These are phyloP conservation scores for Nannoperca obscura DNA, from an alignment of 2,797 vertebrate species.

Conservation along the genomic window DNA sequence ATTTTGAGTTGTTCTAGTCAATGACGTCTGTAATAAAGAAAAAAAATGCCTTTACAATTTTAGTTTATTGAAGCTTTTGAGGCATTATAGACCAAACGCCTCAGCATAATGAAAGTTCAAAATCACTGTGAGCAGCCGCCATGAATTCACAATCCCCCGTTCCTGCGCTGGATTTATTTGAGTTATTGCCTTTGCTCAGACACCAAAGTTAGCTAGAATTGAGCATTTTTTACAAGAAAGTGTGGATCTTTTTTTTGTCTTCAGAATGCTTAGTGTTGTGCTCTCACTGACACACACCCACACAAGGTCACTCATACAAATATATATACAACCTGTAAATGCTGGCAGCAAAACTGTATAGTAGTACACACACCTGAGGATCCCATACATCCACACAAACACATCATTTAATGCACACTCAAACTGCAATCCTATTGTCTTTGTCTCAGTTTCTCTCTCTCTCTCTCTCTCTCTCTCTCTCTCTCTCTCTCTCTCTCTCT, in stretches of 20 bases:
- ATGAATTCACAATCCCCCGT: conserved; percentile 26
- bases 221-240: not conserved
- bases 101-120: conserved; percentile 22
- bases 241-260: not conserved
- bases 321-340: not conserved
- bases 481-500: too few relatives aligned
- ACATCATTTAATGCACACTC: conserved; percentile 15
- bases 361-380: not conserved
- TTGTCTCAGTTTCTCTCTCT: conserved; percentile 1
- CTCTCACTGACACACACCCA: not conserved
- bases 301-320: conserved; percentile 5
- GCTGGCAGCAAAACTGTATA: not conserved
- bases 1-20: not conserved
- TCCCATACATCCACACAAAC: conserved; percentile 1
- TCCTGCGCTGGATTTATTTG: conserved; percentile 31
- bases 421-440: conserved; percentile 24
- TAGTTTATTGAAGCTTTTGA: conserved; percentile 30
- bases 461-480: too few relatives aligned
- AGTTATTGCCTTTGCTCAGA: conserved; percentile 32
- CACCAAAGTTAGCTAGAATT: not conserved
- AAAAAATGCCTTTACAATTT: conserved; percentile 4
- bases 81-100: conserved; percentile 8
- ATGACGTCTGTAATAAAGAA: not conserved
- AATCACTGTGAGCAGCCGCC: conserved; percentile 25
- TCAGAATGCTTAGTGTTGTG: not conserved